Conservation (phyloP, 2,888 invertebrate genomes). For the Leptopilina myrica region DNA sequence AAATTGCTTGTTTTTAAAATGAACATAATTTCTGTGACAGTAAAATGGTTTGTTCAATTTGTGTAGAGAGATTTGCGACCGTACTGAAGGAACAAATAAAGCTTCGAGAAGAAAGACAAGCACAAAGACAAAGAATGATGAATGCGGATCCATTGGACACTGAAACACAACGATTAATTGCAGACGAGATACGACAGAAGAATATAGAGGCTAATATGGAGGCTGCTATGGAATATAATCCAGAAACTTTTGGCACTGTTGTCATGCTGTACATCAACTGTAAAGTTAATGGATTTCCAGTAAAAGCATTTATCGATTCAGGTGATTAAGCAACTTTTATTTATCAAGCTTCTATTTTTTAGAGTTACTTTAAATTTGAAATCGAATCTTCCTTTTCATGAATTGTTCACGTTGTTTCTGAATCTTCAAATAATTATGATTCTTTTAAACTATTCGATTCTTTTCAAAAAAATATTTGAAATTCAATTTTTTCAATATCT, state of each 20-base stretch:
- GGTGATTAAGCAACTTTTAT: slow-evolving; percentile 76
- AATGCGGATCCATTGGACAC: slow-evolving; percentile 97
- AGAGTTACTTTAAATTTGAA: no score
- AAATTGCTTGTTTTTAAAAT: no score
- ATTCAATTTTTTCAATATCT: no score
- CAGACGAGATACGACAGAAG: slow-evolving; percentile 95
- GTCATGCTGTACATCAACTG: slow-evolving; percentile 99
- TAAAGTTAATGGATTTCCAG: slow-evolving; percentile 96
- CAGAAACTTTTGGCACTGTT: slow-evolving; percentile 98
- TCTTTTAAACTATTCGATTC: no score
- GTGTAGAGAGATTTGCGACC: slow-evolving; percentile 85
- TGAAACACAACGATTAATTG: slow-evolving; percentile 95
- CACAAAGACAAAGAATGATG: slow-evolving; percentile 90
- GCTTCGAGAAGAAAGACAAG: slow-evolving; percentile 89
- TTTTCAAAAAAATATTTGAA: no score
- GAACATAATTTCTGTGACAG: no score
- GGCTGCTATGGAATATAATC: slow-evolving; percentile 98
- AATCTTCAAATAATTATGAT: no score
- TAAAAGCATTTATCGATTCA: slow-evolving; percentile 99
- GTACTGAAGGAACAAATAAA: slow-evolving; percentile 90
- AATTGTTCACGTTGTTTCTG: no score
- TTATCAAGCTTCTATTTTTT: neutral
- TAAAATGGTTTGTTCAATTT: neutral
- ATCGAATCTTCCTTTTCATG: no score
- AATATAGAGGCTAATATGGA: slow-evolving; percentile 99